Evolutionary conservation across 2,113 vertebrate genomes (phyloP), one percentile per base, ranked within the genome.

Genomic region (Strigops habroptila): DNA sequence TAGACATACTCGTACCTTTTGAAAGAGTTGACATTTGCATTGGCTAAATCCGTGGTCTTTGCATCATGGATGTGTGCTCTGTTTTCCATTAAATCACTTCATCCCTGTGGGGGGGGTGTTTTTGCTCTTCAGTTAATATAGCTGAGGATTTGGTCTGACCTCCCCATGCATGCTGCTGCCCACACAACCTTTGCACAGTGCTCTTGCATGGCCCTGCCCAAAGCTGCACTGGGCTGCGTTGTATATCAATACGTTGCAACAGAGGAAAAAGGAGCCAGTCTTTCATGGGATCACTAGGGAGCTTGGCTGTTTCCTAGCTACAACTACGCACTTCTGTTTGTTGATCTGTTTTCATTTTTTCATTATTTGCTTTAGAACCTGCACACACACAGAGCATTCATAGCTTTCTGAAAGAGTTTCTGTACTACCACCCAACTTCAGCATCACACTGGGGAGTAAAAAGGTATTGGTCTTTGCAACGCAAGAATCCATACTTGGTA

Each of bases 141-240:
- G 63, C 59, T 46, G 71, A 35, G 68, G 60, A 51, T 78, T 51
- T 90, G 41, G 16, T 60, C 27, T 88, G 75, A 57, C 31, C 49
- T 82, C 23, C 31, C 27, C 59, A 10, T 2, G 0, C 12, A 2
- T 4, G 9, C 82, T 75, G 62, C 48, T 91, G 55, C 63, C 24
- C 1, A 4, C 37, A 43, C 0, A 0, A 16, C 41, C 39, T 67
- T 62, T 65, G 8, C 5, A 1, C 44, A 14, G 17, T 19, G 43
- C 49, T 59, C 0, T 0, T 35, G 35, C 51, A 6, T 1, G 4
- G 39, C 30, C 44, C 37, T 76, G 44, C 22, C 60, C 46, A 31
- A 65, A 70, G 69, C 77, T 84, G 49, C 49, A 0, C 19, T 12
- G 43, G 37, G 15, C 43, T 1, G 3, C 6, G 30, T 35, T 76